phyloP scores from a whole-genome alignment of 2,888 invertebrate genomes.

The Mythimna impura region DNA sequence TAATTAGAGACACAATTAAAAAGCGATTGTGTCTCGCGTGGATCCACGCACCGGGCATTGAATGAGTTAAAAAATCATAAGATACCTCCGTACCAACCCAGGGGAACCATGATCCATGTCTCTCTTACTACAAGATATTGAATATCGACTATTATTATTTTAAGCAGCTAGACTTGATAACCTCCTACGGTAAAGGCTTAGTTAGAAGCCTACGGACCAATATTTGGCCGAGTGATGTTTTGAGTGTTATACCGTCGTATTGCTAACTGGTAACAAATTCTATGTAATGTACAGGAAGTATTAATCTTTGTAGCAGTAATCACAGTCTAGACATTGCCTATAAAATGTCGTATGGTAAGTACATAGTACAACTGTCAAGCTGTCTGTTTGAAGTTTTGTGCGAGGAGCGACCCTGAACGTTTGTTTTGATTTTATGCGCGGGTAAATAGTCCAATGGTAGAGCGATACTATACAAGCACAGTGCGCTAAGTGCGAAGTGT shows the following conservation, averaged over 20 bases:
- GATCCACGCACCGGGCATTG: too few species aligned
- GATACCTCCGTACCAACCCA: too few species aligned
- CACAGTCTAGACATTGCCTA: conserved; percentile 8
- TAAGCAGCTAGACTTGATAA: too few species aligned
- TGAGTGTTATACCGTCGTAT: neutral
- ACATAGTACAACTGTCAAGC: neutral
- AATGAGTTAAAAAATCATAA: too few species aligned
- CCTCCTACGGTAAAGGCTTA: too few species aligned
- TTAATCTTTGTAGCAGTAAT: neutral
- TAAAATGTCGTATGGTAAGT: conserved; percentile 27
- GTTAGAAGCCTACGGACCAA: neutral
- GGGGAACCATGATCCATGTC: too few species aligned
- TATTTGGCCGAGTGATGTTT: neutral
- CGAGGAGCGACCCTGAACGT: conserved; percentile 23
- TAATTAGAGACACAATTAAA: too few species aligned
- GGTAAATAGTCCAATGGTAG: neutral
- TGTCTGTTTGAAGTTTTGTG: neutral
- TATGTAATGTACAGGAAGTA: conserved; percentile 15
- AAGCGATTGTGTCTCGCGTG: too few species aligned
- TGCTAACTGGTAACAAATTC: neutral
- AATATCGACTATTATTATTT: too few species aligned
- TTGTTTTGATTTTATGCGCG: conserved; percentile 16
- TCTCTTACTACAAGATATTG: too few species aligned
- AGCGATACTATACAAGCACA: conserved; percentile 18
- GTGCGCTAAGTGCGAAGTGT: too few species aligned